A percentile compares a stretch with the other conserved stretches of the same genome.
Conservation (phyloP, 2,888 invertebrate species). For the Zaprionus bogoriensis region DNA sequence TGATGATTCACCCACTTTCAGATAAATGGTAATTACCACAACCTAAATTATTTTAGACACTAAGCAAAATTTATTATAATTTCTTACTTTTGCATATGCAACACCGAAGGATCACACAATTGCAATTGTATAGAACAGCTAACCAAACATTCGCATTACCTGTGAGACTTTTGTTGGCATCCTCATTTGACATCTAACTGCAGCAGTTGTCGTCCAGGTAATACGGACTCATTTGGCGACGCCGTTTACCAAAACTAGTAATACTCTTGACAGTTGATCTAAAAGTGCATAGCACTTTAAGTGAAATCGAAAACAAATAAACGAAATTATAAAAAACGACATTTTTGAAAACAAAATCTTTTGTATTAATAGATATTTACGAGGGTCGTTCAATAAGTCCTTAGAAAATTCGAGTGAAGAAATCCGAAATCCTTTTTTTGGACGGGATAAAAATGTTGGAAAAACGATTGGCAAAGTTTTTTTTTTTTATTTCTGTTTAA, state of each 20-base stretch:
- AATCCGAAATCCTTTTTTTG: too few species aligned
- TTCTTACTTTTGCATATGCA: slow-evolving; percentile 26
- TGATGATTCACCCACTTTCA: not conserved
- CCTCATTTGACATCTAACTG: slow-evolving; percentile 50
- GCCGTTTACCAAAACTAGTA: not conserved
- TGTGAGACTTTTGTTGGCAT: slow-evolving; percentile 47
- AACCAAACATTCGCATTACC: slow-evolving; percentile 3
- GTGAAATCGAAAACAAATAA: slow-evolving; percentile 37
- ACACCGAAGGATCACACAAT: slow-evolving; percentile 5
- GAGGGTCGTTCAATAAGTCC: not conserved
- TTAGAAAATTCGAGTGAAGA: too few species aligned
- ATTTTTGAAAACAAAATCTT: not conserved
- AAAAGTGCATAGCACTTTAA: slow-evolving; percentile 31
- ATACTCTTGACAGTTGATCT: slow-evolving; percentile 16
- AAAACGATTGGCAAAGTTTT: too few species aligned
- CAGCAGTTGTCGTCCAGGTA: slow-evolving; percentile 23
- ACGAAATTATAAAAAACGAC: slow-evolving; percentile 24
- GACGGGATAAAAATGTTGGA: too few species aligned
- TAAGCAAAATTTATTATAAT: slow-evolving; percentile 41
- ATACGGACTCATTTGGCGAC: not conserved
- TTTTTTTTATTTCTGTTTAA: too few species aligned
- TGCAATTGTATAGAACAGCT: slow-evolving; percentile 8
- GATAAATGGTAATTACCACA: not conserved
- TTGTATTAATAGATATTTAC: not conserved
- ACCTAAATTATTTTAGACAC: slow-evolving; percentile 27